Evolutionary conservation across 2,888 invertebrate genomes (phyloP), one percentile per base, ranked within the genome.

Genomic region (Caenorhabditis sp.): DNA sequence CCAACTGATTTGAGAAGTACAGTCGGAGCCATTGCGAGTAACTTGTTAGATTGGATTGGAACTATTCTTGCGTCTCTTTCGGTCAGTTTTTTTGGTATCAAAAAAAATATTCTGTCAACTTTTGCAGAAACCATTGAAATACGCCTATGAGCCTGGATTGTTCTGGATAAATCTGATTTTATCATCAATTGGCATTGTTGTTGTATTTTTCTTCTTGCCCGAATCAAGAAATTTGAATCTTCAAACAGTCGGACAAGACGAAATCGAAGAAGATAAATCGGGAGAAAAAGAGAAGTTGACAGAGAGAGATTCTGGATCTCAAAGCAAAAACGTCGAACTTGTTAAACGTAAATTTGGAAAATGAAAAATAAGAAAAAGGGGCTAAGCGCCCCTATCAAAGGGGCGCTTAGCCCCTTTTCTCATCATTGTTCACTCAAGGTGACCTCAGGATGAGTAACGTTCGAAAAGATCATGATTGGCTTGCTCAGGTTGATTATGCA

Each of bases 1-100:
- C 72, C 72, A n/a, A 73, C 72, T 27, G 72, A 73, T 52, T 58
- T 73, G 5, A 63, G 71, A n/a, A 60, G 60, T 49, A 71, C 71
- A 25, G 71, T 63, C n/a, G 66, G 63, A 31, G 71, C 71, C 1
- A 60, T 67, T 25, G 59, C 63, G 1, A 71, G 67, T 53, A 71
- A 67, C n/a, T 61, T 56, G 10, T 20, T 71, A 7, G 31, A 60
- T n/a, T n/a, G n/a, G 27, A 10, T 67, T 38, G 71, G 71, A 27
- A 71, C 71, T 1, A 71, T 71, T 64, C 14, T 67, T n/a, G 71
- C 71, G 0, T 67, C 71, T 14, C n/a, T 60, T 20, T 67, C 71
- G 31, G 63, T 63, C 27, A 17, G 31, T 53, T 27, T 23, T 17
- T 25, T 8, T 14, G 1, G 14, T 20, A 38, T 36, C 26, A 10